Base-by-base conservation (phyloP, 2,888 invertebrate species). In the Dryobota labecula region DNA sequence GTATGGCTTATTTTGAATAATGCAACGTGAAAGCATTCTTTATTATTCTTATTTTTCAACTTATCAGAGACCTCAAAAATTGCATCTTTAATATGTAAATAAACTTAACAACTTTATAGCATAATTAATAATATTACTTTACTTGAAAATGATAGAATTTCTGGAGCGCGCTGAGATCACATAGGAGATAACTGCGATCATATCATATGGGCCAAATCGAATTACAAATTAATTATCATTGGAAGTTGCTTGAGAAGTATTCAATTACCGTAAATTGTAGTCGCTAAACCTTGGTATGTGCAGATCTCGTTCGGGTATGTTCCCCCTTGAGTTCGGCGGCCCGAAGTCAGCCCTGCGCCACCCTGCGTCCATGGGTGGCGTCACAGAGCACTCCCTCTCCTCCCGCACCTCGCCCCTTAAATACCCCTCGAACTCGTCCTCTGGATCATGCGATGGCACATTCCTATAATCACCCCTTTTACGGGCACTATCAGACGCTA, bases 381-480 rank as follows among this genome's bases (percentile, higher is more conserved):
- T 90, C 72, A 91, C 88, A 1, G 92, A 88, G 45, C 87, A 84
- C 45, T 92, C 90, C 53, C 90, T 87, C 49, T 90, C 90, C 45
- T 91, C 92, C 38, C 92, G 88, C 51, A 84, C 66, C 70, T 91
- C 89, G 83, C 95, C 87, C 90, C 96, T 86, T 86, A 86, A 87
- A 75, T 95, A 94, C 8, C 93, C 92, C 70, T 94, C 95, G 62
- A 96, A 96, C 66, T 97, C 97, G 61, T 97, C 97, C 84, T 97
- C 97, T 1, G 97, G 97, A 79, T 97, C 97, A 86, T 97, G 97
- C 43, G 97, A 97, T 54, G 98, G 97, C 78, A 98, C 97, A 86
- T 97, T 97, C 83, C 97, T 96, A 89, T 98, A 98, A 86, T 97
- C 97, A 53, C 97, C 97, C 81, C 97, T 96, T 87, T 97, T 97